Evolutionary conservation across 2,888 invertebrate species (phyloP).

Genomic region (Amphipyra berbera): DNA sequence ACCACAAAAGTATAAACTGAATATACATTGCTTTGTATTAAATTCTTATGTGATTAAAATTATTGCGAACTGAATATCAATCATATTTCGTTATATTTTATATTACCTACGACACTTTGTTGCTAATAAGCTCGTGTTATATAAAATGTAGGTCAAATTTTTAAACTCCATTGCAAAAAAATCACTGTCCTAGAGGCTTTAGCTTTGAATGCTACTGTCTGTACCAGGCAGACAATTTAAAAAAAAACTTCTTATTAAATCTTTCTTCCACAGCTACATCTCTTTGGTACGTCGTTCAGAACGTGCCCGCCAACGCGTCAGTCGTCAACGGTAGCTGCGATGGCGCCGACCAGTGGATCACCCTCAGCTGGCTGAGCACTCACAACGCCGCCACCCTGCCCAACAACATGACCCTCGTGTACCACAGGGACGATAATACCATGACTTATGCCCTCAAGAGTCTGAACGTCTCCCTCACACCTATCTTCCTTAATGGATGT

Average conservation of each 20-base stretch:
- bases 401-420: slow-evolving; percentile 72
- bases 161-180: no score
- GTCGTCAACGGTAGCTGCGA: slow-evolving; percentile 73
- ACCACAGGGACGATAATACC: slow-evolving; percentile 75
- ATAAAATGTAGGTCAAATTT: no score
- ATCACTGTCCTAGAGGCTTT: no score
- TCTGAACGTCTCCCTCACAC: slow-evolving; percentile 72
- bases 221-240: no score
- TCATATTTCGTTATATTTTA: slow-evolving; percentile 12
- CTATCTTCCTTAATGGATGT: slow-evolving; percentile 81
- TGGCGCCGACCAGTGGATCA: slow-evolving; percentile 70
- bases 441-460: slow-evolving; percentile 73
- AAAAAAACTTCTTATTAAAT: neutral
- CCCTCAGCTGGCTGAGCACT: slow-evolving; percentile 65
- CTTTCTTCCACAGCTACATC: slow-evolving; percentile 65
- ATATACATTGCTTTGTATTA: no score
- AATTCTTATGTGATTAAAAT: slow-evolving; percentile 14
- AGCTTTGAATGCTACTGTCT: no score
- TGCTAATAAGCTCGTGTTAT: slow-evolving; percentile 3
- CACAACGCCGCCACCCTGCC: slow-evolving; percentile 40
- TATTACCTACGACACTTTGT: neutral
- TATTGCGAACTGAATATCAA: slow-evolving; percentile 17
- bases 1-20: no score
- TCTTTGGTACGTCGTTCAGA: slow-evolving; percentile 66
- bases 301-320: slow-evolving; percentile 75